These are phyloP conservation scores for Drosophila jambulina DNA, from an alignment of 1,140 invertebrate species.

Conservation along the genomic window DNA sequence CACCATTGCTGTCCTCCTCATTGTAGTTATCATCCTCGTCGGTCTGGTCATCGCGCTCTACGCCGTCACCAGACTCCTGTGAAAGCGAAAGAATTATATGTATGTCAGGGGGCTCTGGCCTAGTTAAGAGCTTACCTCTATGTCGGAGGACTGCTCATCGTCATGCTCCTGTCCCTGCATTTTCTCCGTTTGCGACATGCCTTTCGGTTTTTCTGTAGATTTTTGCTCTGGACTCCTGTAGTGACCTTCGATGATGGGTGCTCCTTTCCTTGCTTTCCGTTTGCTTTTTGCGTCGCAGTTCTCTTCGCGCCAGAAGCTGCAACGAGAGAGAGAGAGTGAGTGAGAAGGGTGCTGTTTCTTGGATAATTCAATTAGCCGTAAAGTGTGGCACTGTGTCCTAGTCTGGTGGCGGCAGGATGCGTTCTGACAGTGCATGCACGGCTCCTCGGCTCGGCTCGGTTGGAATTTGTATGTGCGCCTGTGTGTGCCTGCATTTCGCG, in stretches of 20 bases:
- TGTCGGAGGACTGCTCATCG: conserved; percentile 38
- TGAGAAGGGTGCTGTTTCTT: background rate
- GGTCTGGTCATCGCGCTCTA: conserved; percentile 24
- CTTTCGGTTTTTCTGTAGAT: background rate
- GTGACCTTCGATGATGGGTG: conserved; percentile 1
- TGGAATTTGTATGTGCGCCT: background rate
- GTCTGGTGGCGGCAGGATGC: conserved; percentile 19
- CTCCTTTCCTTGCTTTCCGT: conserved; percentile 14
- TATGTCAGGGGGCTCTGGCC: background rate
- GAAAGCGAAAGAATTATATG: background rate
- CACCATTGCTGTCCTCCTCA: conserved; percentile 14
- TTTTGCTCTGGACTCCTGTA: conserved; percentile 4
- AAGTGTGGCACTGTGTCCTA: background rate
- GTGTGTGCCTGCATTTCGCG: background rate
- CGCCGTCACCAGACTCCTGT: conserved; percentile 34
- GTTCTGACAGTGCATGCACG: conserved; percentile 3
- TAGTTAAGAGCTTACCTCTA: conserved; percentile 26
- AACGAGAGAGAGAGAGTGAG: conserved; percentile 15
- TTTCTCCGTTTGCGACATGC: conserved; percentile 44
- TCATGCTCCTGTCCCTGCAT: conserved; percentile 48
- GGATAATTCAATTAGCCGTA: conserved; percentile 26
- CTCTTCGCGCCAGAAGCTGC: conserved; percentile 37
- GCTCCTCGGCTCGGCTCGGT: background rate
- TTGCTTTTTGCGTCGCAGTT: conserved; percentile 34
- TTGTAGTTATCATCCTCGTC: conserved; percentile 31